A percentile compares a stretch with the other conserved stretches of the same genome.
Conservation (phyloP, 2,797 vertebrate species). For the Danionella dracula region DNA sequence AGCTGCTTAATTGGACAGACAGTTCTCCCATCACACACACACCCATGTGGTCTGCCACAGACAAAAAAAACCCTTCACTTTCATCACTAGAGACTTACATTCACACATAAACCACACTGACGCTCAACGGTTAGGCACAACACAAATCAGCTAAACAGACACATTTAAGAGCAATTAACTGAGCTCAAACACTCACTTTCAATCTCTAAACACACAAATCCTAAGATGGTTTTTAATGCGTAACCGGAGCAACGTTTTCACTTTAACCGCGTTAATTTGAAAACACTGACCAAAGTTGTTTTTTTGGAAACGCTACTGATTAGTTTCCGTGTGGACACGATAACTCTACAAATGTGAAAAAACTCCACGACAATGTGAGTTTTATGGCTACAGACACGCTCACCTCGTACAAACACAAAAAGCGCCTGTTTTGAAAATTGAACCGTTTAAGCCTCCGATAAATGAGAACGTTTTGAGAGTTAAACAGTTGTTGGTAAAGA, state of each 20-base stretch:
- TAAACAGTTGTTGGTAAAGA: too few species aligned
- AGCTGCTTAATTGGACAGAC: conserved; percentile 23
- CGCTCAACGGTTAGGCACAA: conserved; percentile 24
- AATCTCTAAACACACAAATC: neutral
- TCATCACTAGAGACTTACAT: conserved; percentile 5
- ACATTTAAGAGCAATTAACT: neutral
- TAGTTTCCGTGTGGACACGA: too few species aligned
- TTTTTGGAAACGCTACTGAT: too few species aligned
- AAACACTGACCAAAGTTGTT: too few species aligned
- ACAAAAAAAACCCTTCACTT: conserved; percentile 23
- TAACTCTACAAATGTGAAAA: too few species aligned
- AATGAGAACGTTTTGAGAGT: too few species aligned
- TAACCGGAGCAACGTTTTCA: neutral
- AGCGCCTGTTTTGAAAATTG: too few species aligned
- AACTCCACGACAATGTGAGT: too few species aligned
- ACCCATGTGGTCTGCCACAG: conserved; percentile 1
- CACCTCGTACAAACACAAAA: too few species aligned
- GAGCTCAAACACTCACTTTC: neutral
- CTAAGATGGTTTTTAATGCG: neutral
- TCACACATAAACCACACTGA: conserved; percentile 16
- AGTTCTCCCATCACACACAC: conserved; percentile 13
- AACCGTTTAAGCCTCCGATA: too few species aligned
- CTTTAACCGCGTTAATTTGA: too few species aligned
- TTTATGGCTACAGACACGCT: too few species aligned
- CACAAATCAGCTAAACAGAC: conserved; percentile 14